phyloP scores from a whole-genome alignment of 2,113 vertebrate species.

The Lepus americanus region DNA sequence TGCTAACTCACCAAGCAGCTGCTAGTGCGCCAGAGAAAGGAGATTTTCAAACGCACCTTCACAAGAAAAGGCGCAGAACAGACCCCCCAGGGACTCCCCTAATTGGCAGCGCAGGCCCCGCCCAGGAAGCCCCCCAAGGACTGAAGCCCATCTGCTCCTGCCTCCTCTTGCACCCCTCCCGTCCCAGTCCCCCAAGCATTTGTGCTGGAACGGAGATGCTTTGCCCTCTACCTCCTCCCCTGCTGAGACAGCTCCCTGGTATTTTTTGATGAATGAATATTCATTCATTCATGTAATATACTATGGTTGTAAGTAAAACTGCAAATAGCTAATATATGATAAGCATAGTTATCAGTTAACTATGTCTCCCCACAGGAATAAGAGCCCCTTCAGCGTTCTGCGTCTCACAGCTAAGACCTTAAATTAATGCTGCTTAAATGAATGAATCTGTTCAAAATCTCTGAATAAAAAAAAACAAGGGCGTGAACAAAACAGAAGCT shows the following conservation, averaged over 20 bases:
- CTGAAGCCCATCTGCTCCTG: background rate
- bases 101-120: background rate
- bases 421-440: background rate
- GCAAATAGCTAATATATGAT: background rate
- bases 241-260: too few species aligned
- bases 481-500: background rate
- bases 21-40: background rate
- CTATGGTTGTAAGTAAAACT: background rate
- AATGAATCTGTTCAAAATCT: background rate
- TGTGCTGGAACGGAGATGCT: background rate
- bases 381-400: background rate
- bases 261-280: background rate
- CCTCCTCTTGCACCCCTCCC: background rate
- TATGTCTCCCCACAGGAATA: background rate
- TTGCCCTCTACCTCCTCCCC: background rate
- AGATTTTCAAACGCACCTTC: constrained; percentile 16
- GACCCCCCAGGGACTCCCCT: background rate
- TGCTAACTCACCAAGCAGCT: background rate
- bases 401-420: background rate
- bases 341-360: background rate
- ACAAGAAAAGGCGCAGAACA: background rate
- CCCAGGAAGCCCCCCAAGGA: rapidly evolving
- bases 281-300: background rate
- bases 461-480: background rate
- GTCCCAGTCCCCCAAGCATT: too few species aligned